phyloP scores from a whole-genome alignment of 1,140 invertebrate species.

The Mya arenaria region DNA sequence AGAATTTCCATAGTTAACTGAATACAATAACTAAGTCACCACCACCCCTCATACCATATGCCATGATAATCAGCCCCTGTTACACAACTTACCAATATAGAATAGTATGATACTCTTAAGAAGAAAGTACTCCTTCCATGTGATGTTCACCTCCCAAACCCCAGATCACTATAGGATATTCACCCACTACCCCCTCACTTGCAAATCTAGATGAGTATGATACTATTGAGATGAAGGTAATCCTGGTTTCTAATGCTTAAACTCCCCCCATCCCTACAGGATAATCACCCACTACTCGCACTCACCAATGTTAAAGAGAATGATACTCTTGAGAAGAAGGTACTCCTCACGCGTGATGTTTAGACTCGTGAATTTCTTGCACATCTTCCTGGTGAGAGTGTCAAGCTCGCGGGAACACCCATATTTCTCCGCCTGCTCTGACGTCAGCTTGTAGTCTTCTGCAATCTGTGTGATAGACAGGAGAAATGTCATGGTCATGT shows the following conservation, averaged over 20 bases:
- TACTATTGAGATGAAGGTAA: background rate
- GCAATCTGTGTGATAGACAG: slow-evolving; percentile 74
- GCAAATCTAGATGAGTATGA: background rate
- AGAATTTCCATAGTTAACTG: too few species aligned
- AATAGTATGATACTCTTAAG: background rate
- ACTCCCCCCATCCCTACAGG: background rate
- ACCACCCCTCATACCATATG: background rate
- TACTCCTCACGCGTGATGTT: slow-evolving; percentile 94
- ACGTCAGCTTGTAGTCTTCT: slow-evolving; percentile 77
- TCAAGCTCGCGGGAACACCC: slow-evolving; percentile 83
- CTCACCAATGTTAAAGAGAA: slow-evolving; percentile 89
- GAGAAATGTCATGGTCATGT: too few species aligned
- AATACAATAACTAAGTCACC: too few species aligned
- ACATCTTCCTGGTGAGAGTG: slow-evolving; percentile 92
- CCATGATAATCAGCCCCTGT: background rate
- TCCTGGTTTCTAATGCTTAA: background rate
- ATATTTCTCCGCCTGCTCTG: slow-evolving; percentile 75
- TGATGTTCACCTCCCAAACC: background rate
- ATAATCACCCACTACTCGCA: background rate
- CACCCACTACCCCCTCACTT: background rate
- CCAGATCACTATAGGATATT: background rate
- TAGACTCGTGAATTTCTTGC: slow-evolving; percentile 92
- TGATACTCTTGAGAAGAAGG: slow-evolving; percentile 94
- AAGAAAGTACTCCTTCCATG: background rate
- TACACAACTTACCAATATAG: background rate